Base-by-base conservation (phyloP, 2,797 vertebrate genomes). In the Cryptoprocta ferox region DNA sequence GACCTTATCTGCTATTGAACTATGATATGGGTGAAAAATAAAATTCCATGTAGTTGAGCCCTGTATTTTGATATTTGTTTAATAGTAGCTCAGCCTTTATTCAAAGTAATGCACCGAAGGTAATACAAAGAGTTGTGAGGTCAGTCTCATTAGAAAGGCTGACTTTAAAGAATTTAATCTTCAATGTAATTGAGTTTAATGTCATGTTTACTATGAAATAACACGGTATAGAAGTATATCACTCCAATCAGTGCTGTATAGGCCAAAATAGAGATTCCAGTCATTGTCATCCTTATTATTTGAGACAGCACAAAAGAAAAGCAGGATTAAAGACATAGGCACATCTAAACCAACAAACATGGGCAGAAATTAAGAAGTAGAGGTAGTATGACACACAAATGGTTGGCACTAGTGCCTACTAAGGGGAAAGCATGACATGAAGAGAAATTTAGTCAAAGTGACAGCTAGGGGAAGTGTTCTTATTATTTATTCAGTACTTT, bases 91-190 rank as follows among this genome's bases (percentile, higher is more conserved):
- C 37, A 87, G n/a, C 0, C 39, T 89, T 89, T 70, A 94, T 16
- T 28, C 32, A 75, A 87, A 87, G 26, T 89, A 85, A 91, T 26
- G 5, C 73, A 66, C 73, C 26, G 65, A 90, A 94, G 59, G 15
- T 35, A 26, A 26, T 66, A 19, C 16, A 61, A 70, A n/a, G 37
- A 66, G 30, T 37, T 42, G 0, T 88, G 56, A 93, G 35, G 37
- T 84, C 50, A 86, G 66, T 87, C 56, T 86, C 68, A 90, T 91
- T 61, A 88, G 78, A 93, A 90, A 79, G n/a, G 35, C 68, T 91
- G 63, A 95, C 59, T 84, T 96, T 78, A n/a, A 26, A 65, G 68
- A 82, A 89, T 83, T 82, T 86, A 89, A 96, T 97, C 85, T 89
- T 80, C 11, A 76, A 2, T 61, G 37, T 76, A 91, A 94, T 79